Evolutionary conservation across 2,888 invertebrate genomes (phyloP).

Genomic region (Tachina lurida): DNA sequence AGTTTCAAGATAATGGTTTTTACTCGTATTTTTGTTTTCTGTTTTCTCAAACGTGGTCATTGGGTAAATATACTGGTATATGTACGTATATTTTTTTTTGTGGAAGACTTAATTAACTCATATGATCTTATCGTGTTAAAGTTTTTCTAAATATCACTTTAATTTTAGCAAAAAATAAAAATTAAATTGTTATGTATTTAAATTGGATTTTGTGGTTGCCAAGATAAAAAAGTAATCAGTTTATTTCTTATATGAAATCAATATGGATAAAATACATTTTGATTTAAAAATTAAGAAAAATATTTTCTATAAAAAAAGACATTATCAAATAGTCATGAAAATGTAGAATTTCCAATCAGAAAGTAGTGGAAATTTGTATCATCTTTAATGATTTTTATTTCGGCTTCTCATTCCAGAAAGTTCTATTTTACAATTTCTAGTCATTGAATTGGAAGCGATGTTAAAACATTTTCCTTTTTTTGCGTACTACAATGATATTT

Average conservation of each 20-base stretch:
- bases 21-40: constrained; percentile 15
- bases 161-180: constrained; percentile 7
- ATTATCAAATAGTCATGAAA: no score
- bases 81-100: not conserved
- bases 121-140: constrained; percentile 61
- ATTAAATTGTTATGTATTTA: not conserved
- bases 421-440: no score
- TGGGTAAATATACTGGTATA: not conserved
- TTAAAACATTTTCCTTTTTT: no score
- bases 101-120: constrained; percentile 68
- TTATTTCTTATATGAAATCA: not conserved
- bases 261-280: no score
- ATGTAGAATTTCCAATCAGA: no score
- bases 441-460: no score
- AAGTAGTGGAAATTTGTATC: no score
- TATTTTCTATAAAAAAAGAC: no score
- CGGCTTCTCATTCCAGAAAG: no score
- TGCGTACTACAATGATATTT: no score
- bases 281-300: no score
- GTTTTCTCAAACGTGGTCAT: constrained; percentile 10
- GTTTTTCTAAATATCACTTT: constrained; percentile 59
- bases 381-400: no score
- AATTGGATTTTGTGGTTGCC: constrained; percentile 23
- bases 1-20: not conserved
- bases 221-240: not conserved